Conservation (phyloP, 2,113 vertebrate species). For the Lagopus muta region DNA sequence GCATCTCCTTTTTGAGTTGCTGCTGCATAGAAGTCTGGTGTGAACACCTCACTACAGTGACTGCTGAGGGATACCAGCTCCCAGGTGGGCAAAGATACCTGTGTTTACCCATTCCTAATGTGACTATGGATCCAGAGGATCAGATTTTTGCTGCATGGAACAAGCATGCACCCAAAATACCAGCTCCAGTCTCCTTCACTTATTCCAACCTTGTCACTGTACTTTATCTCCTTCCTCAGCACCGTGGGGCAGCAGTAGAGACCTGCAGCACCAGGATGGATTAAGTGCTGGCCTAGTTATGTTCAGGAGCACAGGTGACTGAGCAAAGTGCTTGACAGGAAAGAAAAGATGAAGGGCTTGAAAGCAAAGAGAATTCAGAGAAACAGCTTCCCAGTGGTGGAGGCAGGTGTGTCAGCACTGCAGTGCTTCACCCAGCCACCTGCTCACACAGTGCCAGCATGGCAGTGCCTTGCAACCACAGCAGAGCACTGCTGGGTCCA, state of each 20-base stretch:
- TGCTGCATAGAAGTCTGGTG: neutral
- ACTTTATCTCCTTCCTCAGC: neutral
- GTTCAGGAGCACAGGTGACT: neutral
- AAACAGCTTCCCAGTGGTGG: neutral
- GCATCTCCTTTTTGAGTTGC: neutral
- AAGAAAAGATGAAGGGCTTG: neutral
- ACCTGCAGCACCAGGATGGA: neutral
- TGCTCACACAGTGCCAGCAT: neutral
- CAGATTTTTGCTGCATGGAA: neutral
- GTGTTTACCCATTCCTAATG: neutral
- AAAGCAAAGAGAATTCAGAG: neutral
- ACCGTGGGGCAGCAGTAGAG: neutral
- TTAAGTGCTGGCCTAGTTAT: neutral
- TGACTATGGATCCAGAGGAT: neutral
- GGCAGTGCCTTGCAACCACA: neutral
- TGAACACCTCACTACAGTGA: neutral
- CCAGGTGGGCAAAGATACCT: neutral
- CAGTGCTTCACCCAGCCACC: accelerated
- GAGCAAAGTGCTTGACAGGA: neutral
- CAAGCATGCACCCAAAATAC: neutral
- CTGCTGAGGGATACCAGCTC: neutral
- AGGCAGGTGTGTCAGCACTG: neutral
- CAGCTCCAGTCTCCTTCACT: neutral
- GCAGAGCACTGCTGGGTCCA: neutral
- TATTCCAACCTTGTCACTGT: neutral